phyloP scores from a whole-genome alignment of 2,888 invertebrate species.

The Agrochola circellaris region DNA sequence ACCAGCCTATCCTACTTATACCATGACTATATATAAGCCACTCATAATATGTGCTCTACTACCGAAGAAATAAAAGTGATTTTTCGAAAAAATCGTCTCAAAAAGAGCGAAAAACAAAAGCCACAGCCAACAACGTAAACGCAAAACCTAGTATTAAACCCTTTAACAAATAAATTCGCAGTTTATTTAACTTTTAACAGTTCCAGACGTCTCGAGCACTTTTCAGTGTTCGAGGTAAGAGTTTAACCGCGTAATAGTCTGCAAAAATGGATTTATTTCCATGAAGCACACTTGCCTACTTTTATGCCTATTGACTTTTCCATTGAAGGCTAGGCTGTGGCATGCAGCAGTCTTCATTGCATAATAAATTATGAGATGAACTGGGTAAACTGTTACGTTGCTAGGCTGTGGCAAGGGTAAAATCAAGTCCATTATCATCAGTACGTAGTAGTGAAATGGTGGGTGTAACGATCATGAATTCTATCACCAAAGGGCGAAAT shows the following conservation, averaged over 20 bases:
- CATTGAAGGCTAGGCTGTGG: conserved; percentile 4
- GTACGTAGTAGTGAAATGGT: not conserved
- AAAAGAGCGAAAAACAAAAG: not conserved
- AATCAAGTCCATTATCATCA: not conserved
- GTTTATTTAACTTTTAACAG: conserved; percentile 61
- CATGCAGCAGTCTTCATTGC: conserved; percentile 6
- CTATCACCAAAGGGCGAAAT: not conserved
- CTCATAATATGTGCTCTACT: not conserved
- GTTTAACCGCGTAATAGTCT: conserved; percentile 48
- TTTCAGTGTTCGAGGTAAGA: conserved; percentile 38
- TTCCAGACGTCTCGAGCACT: conserved; percentile 58
- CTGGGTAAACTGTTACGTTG: not conserved
- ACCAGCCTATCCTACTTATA: too few relatives aligned
- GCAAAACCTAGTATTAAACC: conserved; percentile 28
- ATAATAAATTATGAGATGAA: conserved; percentile 5
- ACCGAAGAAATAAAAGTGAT: not conserved
- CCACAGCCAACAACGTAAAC: conserved; percentile 3
- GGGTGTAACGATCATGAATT: not conserved
- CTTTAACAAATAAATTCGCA: conserved; percentile 44
- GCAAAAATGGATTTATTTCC: conserved; percentile 51
- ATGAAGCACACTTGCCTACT: conserved; percentile 34
- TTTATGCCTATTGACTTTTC: conserved; percentile 38
- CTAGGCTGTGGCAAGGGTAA: not conserved
- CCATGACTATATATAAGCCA: too few relatives aligned
- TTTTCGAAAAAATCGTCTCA: not conserved